Conservation (phyloP, 1,140 invertebrate species). For the Rhopalosiphum padi region DNA sequence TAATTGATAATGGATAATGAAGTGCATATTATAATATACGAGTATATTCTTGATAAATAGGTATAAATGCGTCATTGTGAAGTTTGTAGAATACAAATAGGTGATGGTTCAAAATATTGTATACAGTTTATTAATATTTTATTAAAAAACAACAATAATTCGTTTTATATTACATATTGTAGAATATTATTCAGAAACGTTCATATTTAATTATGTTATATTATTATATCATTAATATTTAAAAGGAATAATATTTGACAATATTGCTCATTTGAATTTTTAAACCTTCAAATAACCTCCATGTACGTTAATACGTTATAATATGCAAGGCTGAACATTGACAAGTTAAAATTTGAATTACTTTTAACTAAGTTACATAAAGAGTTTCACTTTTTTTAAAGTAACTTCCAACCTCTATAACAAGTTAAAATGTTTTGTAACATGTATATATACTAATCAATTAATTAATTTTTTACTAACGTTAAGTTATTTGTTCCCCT, state of each 20-base stretch:
- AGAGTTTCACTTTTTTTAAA: no score
- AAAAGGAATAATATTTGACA: background rate
- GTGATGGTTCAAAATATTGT: background rate
- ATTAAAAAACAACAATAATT: background rate
- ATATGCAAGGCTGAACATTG: no score
- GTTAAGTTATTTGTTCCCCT: no score
- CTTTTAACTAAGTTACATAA: background rate
- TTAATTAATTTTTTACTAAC: no score
- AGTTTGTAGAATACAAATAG: background rate
- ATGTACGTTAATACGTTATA: background rate
- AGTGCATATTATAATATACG: background rate
- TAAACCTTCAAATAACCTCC: background rate
- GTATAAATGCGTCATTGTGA: background rate
- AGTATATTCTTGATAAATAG: background rate
- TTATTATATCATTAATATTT: no score
- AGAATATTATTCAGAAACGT: background rate
- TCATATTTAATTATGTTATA: background rate
- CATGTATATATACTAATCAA: no score
- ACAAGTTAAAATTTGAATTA: background rate
- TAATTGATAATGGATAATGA: background rate
- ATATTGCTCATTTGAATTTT: background rate
- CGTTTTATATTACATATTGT: background rate
- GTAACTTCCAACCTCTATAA: no score
- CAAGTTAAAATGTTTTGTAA: no score
- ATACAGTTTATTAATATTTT: background rate